Conservation (phyloP, 2,113 vertebrate species). For the Gobio gobio region DNA sequence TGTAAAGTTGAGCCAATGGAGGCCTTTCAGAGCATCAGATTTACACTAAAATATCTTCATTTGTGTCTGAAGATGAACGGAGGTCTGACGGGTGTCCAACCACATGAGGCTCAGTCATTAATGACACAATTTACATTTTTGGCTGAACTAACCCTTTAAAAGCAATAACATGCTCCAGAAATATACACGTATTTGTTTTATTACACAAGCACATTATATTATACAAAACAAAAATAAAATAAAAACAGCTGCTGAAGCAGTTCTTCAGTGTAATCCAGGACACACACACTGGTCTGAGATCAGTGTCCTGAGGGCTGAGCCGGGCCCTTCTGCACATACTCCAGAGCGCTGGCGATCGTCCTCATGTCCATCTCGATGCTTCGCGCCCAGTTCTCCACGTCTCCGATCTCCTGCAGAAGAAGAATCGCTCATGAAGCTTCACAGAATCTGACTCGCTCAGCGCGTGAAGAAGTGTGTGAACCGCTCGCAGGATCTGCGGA, state of each 20-base stretch:
- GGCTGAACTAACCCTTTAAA: too few species aligned
- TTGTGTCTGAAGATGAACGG: too few species aligned
- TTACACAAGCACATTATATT: conserved; percentile 1
- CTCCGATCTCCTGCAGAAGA: conserved; percentile 87
- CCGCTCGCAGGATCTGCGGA: too few species aligned
- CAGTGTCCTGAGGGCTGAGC: conserved; percentile 79
- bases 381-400: conserved; percentile 96
- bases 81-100: too few species aligned
- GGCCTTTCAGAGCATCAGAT: too few species aligned
- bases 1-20: too few species aligned
- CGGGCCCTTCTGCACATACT: conserved; percentile 92
- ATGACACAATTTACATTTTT: too few species aligned
- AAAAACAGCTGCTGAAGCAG: background rate
- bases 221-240: background rate
- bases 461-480: too few species aligned
- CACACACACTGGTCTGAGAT: conserved; percentile 8
- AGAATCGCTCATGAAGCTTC: background rate
- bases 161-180: background rate
- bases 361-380: conserved; percentile 98
- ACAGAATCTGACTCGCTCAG: background rate
- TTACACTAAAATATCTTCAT: too few species aligned
- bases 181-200: background rate
- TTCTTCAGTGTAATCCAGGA: too few species aligned
- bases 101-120: too few species aligned
- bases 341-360: conserved; percentile 90